Base-by-base conservation (phyloP, 2,797 vertebrate genomes). In the Acridotheres tristis region DNA sequence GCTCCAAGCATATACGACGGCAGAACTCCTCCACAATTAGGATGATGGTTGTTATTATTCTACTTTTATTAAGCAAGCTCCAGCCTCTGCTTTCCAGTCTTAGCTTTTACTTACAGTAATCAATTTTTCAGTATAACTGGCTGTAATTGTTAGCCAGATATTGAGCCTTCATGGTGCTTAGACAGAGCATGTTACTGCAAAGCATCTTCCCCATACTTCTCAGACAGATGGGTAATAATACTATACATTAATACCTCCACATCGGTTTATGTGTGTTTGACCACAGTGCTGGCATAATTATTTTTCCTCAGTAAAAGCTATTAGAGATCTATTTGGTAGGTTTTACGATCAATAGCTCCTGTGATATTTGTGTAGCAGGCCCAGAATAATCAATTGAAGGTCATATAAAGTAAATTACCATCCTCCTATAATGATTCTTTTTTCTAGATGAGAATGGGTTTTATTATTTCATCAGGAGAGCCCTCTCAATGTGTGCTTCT, bases 401-500 rank as follows among this genome's bases (percentile, higher is more conserved):
- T 98, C 98, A 98, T 97, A 98, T 97, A 98, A 98, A 98, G 98
- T 98, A 99, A 98, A 98, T 99, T 98, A 98, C 98, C 98, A 98
- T 98, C 97, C 97, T 98, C 97, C 96, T 97, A 97, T 98, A 98
- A 98, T 98, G 98, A 98, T 98, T 98, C 97, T 98, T 98, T 98
- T 98, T 98, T 97, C 97, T 96, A 94, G 97, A 98, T 98, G 98
- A 98, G 98, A 98, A 98, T 96, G 96, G 97, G 98, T 98, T 98
- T 98, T 98, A 98, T 98, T 98, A 98, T 98, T 98, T 98, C 97
- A 98, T 98, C 98, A 98, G 97, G 94, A 98, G 97, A 97, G 95
- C 96, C 96, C 97, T 97, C 96, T 88, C 67, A 57, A 90, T 73
- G 85, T 92, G 89, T 92, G 85, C 91, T 95, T n/a, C n/a, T 80